Conservation (phyloP, 37 sponge, comb jelly and placozoan species). For the Amphimedon queenslandica region DNA sequence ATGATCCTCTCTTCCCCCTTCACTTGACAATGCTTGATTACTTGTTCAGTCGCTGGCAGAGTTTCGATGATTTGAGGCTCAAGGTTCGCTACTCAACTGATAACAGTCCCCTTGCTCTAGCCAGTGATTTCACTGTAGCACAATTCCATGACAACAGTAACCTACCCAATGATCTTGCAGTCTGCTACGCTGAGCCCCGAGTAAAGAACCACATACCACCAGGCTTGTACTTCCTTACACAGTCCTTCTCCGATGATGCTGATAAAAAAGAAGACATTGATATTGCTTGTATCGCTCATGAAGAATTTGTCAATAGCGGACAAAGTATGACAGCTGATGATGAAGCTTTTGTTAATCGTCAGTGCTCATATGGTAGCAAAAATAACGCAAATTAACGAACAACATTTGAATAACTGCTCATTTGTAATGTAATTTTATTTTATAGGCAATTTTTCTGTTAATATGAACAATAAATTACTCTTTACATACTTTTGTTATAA, state of each 20-base stretch:
- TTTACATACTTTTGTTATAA: too few relatives aligned
- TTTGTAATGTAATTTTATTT: too few relatives aligned
- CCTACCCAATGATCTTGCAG: slow-evolving; percentile 42
- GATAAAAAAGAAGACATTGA: background rate
- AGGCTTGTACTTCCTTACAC: slow-evolving; percentile 8
- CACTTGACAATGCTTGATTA: slow-evolving; percentile 56
- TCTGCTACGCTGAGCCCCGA: slow-evolving; percentile 25
- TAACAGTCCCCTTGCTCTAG: slow-evolving; percentile 16
- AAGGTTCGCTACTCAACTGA: slow-evolving; percentile 48
- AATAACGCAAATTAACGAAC: too few relatives aligned
- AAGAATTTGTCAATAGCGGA: too few relatives aligned
- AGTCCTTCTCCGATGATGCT: background rate
- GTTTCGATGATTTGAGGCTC: slow-evolving; percentile 1
- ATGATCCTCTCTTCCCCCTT: slow-evolving; percentile 60
- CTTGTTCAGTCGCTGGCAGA: slow-evolving; percentile 63
- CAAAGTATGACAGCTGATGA: too few relatives aligned
- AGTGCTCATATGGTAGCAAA: too few relatives aligned
- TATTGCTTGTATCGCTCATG: too few relatives aligned
- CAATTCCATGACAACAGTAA: slow-evolving; percentile 28
- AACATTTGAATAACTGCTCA: too few relatives aligned
- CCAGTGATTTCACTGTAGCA: slow-evolving; percentile 20
- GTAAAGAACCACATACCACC: slow-evolving; percentile 34
- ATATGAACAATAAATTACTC: too few relatives aligned
- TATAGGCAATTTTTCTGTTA: too few relatives aligned
- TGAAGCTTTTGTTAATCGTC: too few relatives aligned